Evolutionary conservation across 2,888 invertebrate species (phyloP), one percentile per base, ranked within the genome.

Genomic region (Pasiphila rectangulata): DNA sequence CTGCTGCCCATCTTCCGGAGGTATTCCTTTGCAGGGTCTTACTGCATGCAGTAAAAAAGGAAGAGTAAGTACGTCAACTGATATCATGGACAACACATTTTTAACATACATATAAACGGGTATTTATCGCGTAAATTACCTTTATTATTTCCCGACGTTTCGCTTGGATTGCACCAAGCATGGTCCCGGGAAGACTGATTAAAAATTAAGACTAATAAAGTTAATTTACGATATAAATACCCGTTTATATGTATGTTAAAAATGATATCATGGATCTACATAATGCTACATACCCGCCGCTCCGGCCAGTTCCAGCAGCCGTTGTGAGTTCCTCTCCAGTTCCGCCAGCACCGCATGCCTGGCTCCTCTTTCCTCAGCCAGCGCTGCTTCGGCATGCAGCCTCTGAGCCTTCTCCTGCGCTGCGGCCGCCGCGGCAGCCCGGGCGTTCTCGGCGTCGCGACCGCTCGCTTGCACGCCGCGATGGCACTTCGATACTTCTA

Each of bases 341-440:
- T 95, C 95, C 9, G 93, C 91, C 64, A 93, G 91, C 46, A 94
- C 92, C 2, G 93, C 92, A n/a, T 92, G 90, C 42, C 95, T 92
- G 46, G 94, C 94, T 5, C 93, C 90, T 1, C 92, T 89, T 64
- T 95, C 95, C 7, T 92, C 92, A 24, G 91, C 91, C 57, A 95
- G 77, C 58, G 90, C 90, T 34, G 90, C 77, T 64, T 93, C 93
- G 35, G 91, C 85, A 54, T 90, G 90, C 43, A 76, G 70, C 13
- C 93, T 68, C 51, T 92, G 91, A 29, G 79, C 83, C 47, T 91
- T 90, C 56, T 94, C 85, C 51, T 88, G 90, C 3, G 90, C 90
- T 51, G 93, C 92, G 51, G 92, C 91, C n/a, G 91, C 90, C 4
- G 86, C 89, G 35, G 91, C 86, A 52, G 94, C 73, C 7, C 90